Base-by-base conservation (phyloP, 2,113 vertebrate genomes). In the Mungos mungo region DNA sequence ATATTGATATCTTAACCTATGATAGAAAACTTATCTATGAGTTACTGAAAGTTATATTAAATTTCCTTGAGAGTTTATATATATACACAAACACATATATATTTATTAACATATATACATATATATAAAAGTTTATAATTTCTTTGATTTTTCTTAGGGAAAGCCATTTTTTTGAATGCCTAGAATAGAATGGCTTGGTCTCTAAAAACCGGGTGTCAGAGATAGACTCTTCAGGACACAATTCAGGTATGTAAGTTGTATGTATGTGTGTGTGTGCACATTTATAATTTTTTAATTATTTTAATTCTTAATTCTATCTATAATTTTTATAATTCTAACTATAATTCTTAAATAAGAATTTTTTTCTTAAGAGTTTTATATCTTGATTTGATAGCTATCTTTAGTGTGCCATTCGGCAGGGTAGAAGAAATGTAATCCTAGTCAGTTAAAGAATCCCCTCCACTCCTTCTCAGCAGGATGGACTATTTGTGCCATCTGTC, bases 1-100 rank as follows among this genome's bases (percentile, higher is more conserved):
- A 84, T 95, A 18, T 69, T 63, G 79, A 50, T 89, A 14, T 65
- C n/a, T 79, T 88, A 87, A 0, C 7, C 50, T 38, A 79, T 91
- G 79, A 96, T 93, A 88, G 45, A 90, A 69, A 88, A 90, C 19
- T 86, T 54, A 33, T 23, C 45, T 77, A 10, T 84, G 76, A 96
- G 5, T 63, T 85, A 88, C 13, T 94, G 54, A 33, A 19, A 68
- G 19, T 35, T 88, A 35, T 6, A 50, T 16, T 85, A 7, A 69
- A 90, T 80, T 90, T 3, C 29, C 4, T 23, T 92, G 27, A 91
- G 25, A 69, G 83, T 68, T 79, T 41, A 27, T 45, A 29, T 29
- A n/a, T 60, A 19, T 18, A 54, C 18, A 7, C 18, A 19, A 5
- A 54, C 16, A 54, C 41, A 29, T 45, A 29, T 23, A 57, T 23